Evolutionary conservation across 2,797 vertebrate species (phyloP).

Genomic region (Pyrrhura leucotis): DNA sequence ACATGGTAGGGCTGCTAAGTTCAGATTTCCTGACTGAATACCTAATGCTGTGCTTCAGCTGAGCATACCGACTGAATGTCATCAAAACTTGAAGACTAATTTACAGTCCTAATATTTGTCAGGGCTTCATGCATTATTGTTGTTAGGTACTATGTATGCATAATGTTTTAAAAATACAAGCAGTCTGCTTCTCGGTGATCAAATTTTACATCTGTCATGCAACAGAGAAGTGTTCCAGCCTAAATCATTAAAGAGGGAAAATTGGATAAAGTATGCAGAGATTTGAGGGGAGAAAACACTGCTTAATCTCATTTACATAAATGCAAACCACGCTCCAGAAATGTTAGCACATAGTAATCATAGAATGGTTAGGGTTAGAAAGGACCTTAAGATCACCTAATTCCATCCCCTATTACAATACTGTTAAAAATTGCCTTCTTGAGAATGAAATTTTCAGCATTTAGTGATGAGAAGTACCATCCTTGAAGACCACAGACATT

Average conservation of each 20-base stretch:
- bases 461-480: conserved; percentile 80
- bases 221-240: not conserved
- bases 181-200: not conserved
- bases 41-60: not conserved
- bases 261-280: not conserved
- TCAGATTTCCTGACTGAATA: not conserved
- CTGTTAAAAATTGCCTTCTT: conserved; percentile 76
- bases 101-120: not conserved
- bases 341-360: not conserved
- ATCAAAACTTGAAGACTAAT: not conserved
- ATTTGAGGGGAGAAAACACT: not conserved
- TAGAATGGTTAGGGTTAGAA: not conserved
- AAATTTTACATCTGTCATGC: not conserved
- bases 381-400: not conserved
- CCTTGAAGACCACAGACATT: conserved; percentile 83
- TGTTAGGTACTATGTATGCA: not conserved
- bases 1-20: not conserved
- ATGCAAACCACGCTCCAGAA: not conserved
- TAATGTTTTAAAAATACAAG: not conserved
- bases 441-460: conserved; percentile 83
- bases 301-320: conserved; percentile 39
- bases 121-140: not conserved
- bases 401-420: not conserved
- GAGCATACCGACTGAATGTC: not conserved
- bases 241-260: not conserved